Conservation (phyloP, 2,797 vertebrate species). For the Margarornis squamiger region DNA sequence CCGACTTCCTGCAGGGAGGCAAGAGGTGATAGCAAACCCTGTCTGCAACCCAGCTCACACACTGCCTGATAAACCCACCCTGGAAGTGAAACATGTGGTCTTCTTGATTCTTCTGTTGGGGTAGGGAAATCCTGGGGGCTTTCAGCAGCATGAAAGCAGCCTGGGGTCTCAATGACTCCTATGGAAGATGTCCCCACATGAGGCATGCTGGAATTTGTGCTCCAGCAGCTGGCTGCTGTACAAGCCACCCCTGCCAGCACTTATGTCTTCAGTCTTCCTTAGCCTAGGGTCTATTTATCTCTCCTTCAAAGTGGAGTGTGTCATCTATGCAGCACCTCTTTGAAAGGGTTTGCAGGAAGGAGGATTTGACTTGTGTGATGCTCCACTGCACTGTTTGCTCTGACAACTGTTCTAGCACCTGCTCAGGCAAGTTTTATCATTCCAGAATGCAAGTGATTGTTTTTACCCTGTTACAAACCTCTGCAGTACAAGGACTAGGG, state of each 20-base stretch:
- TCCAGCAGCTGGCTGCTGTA: background rate
- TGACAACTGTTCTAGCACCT: background rate
- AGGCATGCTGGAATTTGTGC: background rate
- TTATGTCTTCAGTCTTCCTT: background rate
- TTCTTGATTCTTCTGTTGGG: background rate
- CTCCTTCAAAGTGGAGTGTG: background rate
- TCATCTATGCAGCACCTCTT: background rate
- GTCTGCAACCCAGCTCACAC: accelerated
- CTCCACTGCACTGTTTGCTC: background rate
- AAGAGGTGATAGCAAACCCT: background rate
- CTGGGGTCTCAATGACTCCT: background rate
- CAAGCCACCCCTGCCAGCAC: background rate
- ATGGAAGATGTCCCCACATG: background rate
- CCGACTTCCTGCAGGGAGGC: conserved; percentile 75
- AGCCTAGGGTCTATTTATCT: background rate
- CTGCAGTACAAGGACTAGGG: background rate
- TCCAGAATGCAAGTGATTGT: background rate
- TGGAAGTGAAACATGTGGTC: background rate
- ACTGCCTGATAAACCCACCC: background rate
- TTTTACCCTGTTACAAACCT: background rate
- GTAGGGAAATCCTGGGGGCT: background rate
- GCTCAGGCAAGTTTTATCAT: background rate
- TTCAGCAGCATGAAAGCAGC: background rate
- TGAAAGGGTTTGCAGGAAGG: background rate
- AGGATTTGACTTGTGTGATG: background rate